A percentile compares a stretch with the other conserved stretches of the same genome.
These are phyloP conservation scores for Poicephalus meyeri DNA, from an alignment of 2,113 vertebrate species.

Conservation along the genomic window DNA sequence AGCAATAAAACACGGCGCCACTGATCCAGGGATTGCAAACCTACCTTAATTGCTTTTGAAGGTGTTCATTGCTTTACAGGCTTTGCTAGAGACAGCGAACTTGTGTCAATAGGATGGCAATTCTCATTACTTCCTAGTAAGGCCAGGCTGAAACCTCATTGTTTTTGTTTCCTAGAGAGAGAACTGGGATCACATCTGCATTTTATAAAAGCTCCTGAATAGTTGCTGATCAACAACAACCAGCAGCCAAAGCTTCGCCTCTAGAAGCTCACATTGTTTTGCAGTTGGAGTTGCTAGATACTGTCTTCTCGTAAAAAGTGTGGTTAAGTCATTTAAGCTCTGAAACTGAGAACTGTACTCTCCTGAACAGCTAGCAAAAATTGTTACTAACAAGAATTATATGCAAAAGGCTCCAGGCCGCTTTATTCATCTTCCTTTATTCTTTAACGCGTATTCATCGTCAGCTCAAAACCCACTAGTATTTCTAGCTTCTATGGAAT, in stretches of 20 bases:
- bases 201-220: slow-evolving; percentile 55
- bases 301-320: background rate
- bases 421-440: background rate
- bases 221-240: slow-evolving; percentile 18
- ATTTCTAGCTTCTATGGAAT: background rate
- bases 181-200: slow-evolving; percentile 48
- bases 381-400: background rate
- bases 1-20: background rate
- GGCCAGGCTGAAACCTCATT: slow-evolving; percentile 22
- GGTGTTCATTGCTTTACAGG: background rate
- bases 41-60: background rate
- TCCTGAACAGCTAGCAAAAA: background rate
- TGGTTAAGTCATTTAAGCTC: slow-evolving; percentile 26
- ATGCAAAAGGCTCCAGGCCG: background rate
- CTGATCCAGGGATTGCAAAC: background rate
- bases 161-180: slow-evolving; percentile 60
- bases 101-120: background rate
- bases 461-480: background rate
- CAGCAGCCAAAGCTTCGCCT: background rate
- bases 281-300: slow-evolving; percentile 41
- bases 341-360: background rate
- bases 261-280: slow-evolving; percentile 49
- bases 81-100: background rate
- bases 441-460: background rate
- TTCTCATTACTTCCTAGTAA: background rate